Percentiles rank a stretch among this genome's conserved stretches.
phyloP scores from a whole-genome alignment of 2,888 invertebrate genomes.

The Geotrupes spiniger region DNA sequence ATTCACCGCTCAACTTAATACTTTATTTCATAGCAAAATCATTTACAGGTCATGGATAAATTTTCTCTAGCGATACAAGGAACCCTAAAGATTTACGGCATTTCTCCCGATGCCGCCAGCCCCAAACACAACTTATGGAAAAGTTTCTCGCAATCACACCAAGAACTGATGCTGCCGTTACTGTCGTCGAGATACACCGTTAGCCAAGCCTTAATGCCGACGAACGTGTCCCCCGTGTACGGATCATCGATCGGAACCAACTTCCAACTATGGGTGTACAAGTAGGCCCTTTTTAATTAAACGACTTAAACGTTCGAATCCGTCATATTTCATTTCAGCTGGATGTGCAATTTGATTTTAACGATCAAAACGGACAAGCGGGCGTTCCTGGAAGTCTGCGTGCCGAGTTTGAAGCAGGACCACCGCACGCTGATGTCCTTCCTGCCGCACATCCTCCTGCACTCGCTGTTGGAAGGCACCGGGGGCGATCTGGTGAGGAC shows the following conservation, averaged over 20 bases:
- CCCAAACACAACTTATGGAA: constrained; percentile 66
- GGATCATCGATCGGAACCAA: constrained; percentile 66
- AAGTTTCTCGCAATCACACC: constrained; percentile 66
- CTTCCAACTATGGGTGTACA: constrained; percentile 72
- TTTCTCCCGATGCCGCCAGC: constrained; percentile 59
- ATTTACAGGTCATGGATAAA: constrained; percentile 66
- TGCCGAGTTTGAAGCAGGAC: constrained; percentile 73
- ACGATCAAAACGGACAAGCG: constrained; percentile 59
- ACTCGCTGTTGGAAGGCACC: constrained; percentile 58
- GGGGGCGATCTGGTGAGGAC: constrained; percentile 49
- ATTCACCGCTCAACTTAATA: not conserved
- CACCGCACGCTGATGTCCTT: constrained; percentile 69
- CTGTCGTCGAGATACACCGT: constrained; percentile 65
- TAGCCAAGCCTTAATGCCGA: constrained; percentile 45
- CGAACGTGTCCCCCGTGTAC: constrained; percentile 59
- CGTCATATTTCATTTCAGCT: constrained; percentile 48
- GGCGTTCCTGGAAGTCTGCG: constrained; percentile 65
- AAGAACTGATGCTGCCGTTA: constrained; percentile 73
- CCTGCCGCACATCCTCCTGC: constrained; percentile 70
- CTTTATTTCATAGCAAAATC: not conserved
- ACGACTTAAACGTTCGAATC: not conserved
- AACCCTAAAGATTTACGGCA: constrained; percentile 68
- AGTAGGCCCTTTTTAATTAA: constrained; percentile 46
- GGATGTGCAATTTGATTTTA: constrained; percentile 69
- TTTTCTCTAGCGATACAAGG: constrained; percentile 80